Conservation (phyloP, 1,140 invertebrate genomes). For the Zeugodacus cucurbitae region DNA sequence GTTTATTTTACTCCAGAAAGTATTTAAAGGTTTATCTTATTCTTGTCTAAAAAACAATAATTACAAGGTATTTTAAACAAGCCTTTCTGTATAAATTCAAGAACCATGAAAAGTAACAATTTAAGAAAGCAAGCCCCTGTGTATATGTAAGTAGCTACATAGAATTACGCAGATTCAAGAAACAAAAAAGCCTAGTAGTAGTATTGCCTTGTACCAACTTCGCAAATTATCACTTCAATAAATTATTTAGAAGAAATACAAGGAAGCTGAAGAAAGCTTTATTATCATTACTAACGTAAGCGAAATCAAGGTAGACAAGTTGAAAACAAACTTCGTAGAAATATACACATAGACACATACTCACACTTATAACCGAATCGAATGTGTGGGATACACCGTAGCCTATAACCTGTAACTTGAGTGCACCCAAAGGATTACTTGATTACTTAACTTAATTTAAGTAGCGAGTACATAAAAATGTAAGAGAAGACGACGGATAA, state of each 20-base stretch:
- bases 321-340: neutral
- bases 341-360: neutral
- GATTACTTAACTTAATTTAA: constrained; percentile 17
- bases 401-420: neutral
- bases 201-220: neutral
- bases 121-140: too few species aligned
- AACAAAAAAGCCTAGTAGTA: neutral
- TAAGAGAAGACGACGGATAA: neutral
- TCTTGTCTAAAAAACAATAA: too few species aligned
- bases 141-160: too few species aligned
- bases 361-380: neutral
- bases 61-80: too few species aligned
- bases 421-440: neutral
- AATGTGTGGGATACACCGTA: neutral
- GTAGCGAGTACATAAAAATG: neutral
- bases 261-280: constrained; percentile 9
- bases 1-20: too few species aligned
- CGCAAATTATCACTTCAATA: constrained; percentile 16
- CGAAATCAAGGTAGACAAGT: neutral
- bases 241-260: constrained; percentile 24
- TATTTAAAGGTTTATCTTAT: too few species aligned
- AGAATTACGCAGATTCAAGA: neutral
- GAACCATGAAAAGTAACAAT: too few species aligned
- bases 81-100: too few species aligned
- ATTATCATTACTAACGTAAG: neutral